A percentile compares a stretch with the other conserved stretches of the same genome.
These are phyloP conservation scores for Fulica atra DNA, from an alignment of 2,113 vertebrate genomes.

Conservation along the genomic window DNA sequence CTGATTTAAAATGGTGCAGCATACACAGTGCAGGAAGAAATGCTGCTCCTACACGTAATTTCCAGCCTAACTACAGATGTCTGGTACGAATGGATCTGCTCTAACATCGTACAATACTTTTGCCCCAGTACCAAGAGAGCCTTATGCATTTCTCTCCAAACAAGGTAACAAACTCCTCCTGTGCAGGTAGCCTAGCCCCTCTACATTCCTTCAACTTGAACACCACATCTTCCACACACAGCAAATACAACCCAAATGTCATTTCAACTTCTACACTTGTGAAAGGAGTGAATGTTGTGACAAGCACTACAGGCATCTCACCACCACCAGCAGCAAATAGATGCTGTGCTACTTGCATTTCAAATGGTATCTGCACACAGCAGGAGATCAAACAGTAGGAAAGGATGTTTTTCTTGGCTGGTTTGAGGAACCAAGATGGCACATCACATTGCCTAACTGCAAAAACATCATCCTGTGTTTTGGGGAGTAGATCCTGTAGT, in stretches of 20 bases:
- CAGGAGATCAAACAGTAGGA: neutral
- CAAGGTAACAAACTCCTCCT: neutral
- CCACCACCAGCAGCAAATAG: neutral
- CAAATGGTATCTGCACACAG: neutral
- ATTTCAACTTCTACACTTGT: neutral
- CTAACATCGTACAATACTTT: neutral
- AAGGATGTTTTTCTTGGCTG: neutral
- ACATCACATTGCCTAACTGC: neutral
- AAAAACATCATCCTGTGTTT: neutral
- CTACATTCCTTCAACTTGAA: neutral
- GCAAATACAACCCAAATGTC: neutral
- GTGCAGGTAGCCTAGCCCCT: neutral
- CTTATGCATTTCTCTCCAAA: neutral
- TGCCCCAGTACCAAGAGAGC: neutral
- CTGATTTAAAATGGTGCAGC: neutral
- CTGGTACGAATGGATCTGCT: neutral
- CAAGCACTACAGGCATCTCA: neutral
- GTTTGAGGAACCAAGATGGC: neutral
- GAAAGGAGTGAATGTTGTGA: neutral
- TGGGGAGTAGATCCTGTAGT: neutral
- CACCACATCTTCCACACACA: neutral
- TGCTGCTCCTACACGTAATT: neutral
- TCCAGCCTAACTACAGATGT: neutral
- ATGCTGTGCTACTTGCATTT: neutral
- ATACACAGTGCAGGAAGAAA: neutral